Percentiles rank a stretch among this genome's conserved stretches.
phyloP scores from a whole-genome alignment of 2,888 invertebrate species.

The Andrena marginata region DNA sequence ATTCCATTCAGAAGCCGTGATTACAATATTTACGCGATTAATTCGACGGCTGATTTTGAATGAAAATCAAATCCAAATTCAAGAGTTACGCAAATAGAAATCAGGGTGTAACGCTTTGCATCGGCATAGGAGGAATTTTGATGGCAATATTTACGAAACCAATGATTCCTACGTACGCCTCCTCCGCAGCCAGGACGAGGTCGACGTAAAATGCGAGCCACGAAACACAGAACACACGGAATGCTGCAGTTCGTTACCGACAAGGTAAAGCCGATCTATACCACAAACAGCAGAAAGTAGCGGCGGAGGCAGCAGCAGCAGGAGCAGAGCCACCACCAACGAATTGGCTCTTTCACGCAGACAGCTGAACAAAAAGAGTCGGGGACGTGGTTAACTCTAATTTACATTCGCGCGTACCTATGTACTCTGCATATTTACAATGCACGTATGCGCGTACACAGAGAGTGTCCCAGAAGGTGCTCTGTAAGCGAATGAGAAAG shows the following conservation, averaged over 20 bases:
- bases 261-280: conserved; percentile 64
- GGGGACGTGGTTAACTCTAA: conserved; percentile 72
- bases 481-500: conserved; percentile 12
- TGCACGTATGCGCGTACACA: conserved; percentile 11
- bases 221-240: conserved; percentile 56
- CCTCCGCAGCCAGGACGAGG: conserved; percentile 1
- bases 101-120: background rate
- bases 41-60: background rate
- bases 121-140: conserved; percentile 14
- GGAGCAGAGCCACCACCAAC: conserved; percentile 24
- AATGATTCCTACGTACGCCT: conserved; percentile 27
- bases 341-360: conserved; percentile 58
- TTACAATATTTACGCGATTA: background rate
- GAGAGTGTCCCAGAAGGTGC: background rate
- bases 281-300: conserved; percentile 54
- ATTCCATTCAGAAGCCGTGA: no score
- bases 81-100: background rate
- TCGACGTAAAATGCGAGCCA: conserved; percentile 62
- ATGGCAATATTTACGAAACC: conserved; percentile 44
- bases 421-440: conserved; percentile 48
- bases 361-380: conserved; percentile 71
- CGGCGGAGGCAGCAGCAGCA: conserved; percentile 20
- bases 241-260: conserved; percentile 70
- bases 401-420: conserved; percentile 72
- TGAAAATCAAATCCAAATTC: background rate